Evolutionary conservation across 1,140 invertebrate species (phyloP).

Genomic region (Brachionus asplanchnoidis): DNA sequence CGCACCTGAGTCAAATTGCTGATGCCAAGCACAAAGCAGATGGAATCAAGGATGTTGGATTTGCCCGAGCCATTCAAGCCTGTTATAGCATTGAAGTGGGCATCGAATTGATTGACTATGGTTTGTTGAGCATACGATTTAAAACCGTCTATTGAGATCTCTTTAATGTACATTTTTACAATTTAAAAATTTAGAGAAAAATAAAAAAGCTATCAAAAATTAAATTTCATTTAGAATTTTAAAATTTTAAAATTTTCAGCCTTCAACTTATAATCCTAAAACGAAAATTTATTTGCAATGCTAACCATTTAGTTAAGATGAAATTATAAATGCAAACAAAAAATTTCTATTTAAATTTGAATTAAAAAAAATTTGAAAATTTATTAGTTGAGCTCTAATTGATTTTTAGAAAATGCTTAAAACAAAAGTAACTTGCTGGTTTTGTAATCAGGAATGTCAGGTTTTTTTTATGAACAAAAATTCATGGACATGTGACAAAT

Average conservation of each 20-base stretch:
- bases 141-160: conserved; percentile 89
- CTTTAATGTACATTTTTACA: conserved; percentile 81
- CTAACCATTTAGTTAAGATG: neutral
- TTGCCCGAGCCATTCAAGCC: conserved; percentile 97
- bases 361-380: neutral
- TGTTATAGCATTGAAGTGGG: conserved; percentile 94
- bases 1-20: conserved; percentile 85
- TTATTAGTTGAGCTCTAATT: neutral
- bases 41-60: conserved; percentile 94
- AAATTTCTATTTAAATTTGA: neutral
- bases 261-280: neutral
- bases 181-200: neutral
- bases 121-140: conserved; percentile 93
- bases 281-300: neutral
- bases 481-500: conserved; percentile 38
- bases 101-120: conserved; percentile 88
- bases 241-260: neutral
- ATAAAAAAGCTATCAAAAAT: neutral
- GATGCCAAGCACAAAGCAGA: conserved; percentile 95
- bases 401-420: conserved; percentile 7
- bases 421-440: conserved; percentile 38
- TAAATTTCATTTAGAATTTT: neutral
- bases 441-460: conserved; percentile 24
- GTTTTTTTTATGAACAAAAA: conserved; percentile 41
- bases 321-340: neutral